Evolutionary conservation across 2,888 invertebrate genomes (phyloP).

Genomic region (Ptychoptera albimana): DNA sequence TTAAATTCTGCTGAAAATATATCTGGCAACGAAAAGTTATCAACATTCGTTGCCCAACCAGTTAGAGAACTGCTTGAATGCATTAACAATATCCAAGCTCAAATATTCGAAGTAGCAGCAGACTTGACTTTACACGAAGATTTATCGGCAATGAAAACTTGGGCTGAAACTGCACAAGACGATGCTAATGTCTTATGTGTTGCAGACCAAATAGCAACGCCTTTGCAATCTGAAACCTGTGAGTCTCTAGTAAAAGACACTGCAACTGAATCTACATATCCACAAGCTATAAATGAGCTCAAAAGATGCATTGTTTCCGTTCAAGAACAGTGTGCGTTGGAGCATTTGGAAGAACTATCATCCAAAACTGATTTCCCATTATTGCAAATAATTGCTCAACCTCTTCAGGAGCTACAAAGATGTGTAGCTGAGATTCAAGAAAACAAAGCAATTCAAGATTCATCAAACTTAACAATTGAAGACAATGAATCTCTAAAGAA

Average conservation of each 20-base stretch:
- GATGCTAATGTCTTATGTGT: neutral
- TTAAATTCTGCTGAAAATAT: neutral
- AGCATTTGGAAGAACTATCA: conserved; percentile 10
- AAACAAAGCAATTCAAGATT: conserved; percentile 24
- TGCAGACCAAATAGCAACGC: neutral
- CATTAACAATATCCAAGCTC: conserved; percentile 20
- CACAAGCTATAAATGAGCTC: neutral
- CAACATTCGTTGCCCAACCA: conserved; percentile 4
- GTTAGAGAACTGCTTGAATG: conserved; percentile 17
- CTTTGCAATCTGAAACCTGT: neutral
- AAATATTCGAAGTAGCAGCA: conserved; percentile 31
- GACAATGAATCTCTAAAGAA: conserved; percentile 1
- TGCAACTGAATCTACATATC: neutral
- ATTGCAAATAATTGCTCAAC: conserved; percentile 17
- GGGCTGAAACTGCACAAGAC: conserved; percentile 24
- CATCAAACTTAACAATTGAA: conserved; percentile 17
- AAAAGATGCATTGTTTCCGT: conserved; percentile 13
- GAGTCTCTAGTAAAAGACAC: neutral
- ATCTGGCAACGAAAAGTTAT: conserved; percentile 1
- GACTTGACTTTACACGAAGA: conserved; percentile 42
- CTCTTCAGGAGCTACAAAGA: conserved; percentile 17
- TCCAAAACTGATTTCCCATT: conserved; percentile 7
- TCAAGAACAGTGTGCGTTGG: conserved; percentile 15
- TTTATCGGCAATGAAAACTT: conserved; percentile 39
- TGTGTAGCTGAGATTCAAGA: conserved; percentile 23